Conservation (phyloP, 2,113 vertebrate species). For the Thalassarche chlororhynchos region DNA sequence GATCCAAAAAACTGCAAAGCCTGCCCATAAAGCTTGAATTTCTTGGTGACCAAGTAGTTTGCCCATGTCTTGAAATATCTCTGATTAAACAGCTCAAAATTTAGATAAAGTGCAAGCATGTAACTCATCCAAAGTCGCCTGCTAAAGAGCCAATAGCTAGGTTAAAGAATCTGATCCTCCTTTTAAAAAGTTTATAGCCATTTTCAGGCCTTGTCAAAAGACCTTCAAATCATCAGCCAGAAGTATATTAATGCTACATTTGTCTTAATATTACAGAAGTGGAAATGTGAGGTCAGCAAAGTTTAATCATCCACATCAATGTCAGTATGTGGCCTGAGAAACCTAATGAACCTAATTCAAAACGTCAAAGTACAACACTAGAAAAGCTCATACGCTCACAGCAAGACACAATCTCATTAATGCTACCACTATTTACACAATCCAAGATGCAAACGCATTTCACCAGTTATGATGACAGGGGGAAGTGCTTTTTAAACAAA, state of each 20-base stretch:
- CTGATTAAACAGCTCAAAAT: background rate
- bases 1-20: background rate
- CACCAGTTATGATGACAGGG: background rate
- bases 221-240: background rate
- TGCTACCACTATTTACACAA: background rate
- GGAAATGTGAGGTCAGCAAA: background rate
- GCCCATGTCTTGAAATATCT: background rate
- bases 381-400: background rate
- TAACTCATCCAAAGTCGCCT: background rate
- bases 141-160: background rate
- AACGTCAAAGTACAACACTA: background rate
- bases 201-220: background rate
- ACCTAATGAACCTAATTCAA: background rate
- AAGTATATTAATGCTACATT: background rate
- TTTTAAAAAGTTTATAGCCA: background rate
- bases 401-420: background rate
- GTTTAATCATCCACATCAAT: background rate
- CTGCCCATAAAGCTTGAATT: background rate
- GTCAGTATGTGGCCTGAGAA: background rate
- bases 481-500: background rate
- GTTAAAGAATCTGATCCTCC: background rate
- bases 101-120: background rate
- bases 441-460: background rate
- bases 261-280: background rate
- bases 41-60: background rate